phyloP scores from a whole-genome alignment of 2,888 invertebrate species.

The Plagiodera versicolora region DNA sequence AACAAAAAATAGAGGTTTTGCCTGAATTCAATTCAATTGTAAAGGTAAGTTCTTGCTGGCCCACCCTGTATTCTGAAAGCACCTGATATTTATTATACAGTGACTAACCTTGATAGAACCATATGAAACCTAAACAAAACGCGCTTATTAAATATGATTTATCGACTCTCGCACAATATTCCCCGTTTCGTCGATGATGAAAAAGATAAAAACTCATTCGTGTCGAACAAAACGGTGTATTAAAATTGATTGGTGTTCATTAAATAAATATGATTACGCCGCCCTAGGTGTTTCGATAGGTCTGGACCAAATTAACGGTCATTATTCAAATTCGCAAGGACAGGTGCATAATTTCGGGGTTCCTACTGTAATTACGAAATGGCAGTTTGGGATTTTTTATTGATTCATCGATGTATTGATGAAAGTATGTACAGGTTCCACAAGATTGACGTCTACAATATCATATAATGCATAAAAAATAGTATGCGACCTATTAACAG shows the following conservation, averaged over 20 bases:
- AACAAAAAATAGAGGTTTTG: no score
- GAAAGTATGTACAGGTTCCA: neutral
- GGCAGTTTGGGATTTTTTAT: slow-evolving; percentile 12
- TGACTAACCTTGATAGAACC: neutral
- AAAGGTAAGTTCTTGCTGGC: no score
- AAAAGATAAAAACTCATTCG: slow-evolving; percentile 19
- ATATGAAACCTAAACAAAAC: neutral
- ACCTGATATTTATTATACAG: no score
- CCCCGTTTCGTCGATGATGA: slow-evolving; percentile 15
- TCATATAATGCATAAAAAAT: no score
- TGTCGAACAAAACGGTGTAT: slow-evolving; percentile 20
- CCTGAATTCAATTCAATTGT: no score
- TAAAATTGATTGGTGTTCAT: slow-evolving; percentile 22
- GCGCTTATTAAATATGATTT: slow-evolving; percentile 19
- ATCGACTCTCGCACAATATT: slow-evolving; percentile 12
- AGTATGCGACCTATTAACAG: no score
- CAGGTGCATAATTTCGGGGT: slow-evolving; percentile 13
- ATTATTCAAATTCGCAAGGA: slow-evolving; percentile 19
- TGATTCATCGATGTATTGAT: slow-evolving; percentile 1
- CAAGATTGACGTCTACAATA: neutral
- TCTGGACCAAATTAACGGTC: slow-evolving; percentile 12
- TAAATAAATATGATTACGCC: slow-evolving; percentile 17
- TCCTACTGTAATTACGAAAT: slow-evolving; percentile 6
- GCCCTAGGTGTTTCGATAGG: slow-evolving; percentile 7
- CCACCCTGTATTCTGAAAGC: no score